phyloP scores from a whole-genome alignment of 2,888 invertebrate species.

The Belgica antarctica region DNA sequence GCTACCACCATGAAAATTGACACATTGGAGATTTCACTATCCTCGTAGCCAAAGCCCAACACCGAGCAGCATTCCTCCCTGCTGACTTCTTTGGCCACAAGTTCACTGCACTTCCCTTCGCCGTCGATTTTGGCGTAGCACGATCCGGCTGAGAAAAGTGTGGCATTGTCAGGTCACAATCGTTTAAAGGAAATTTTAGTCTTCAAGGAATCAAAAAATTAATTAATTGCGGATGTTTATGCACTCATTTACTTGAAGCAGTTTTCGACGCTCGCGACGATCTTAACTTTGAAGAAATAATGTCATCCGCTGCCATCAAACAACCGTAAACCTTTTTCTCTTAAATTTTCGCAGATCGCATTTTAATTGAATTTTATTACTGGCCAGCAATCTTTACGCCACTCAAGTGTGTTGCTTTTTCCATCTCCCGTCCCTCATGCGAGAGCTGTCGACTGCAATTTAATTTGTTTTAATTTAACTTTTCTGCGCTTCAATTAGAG shows the following conservation, averaged over 20 bases:
- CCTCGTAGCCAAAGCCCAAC: slow-evolving; percentile 53
- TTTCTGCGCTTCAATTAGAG: slow-evolving; percentile 34
- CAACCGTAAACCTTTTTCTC: slow-evolving; percentile 22
- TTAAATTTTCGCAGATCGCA: slow-evolving; percentile 14
- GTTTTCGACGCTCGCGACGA: not conserved
- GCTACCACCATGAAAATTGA: slow-evolving; percentile 54
- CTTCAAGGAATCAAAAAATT: slow-evolving; percentile 29
- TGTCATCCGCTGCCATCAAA: not conserved
- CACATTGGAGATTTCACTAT: slow-evolving; percentile 52
- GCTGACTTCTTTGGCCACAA: slow-evolving; percentile 71
- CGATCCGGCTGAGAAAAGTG: slow-evolving; percentile 67
- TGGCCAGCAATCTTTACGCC: not conserved
- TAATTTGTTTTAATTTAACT: slow-evolving; percentile 28
- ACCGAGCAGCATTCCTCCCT: slow-evolving; percentile 74
- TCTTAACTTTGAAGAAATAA: not conserved
- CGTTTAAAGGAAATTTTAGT: too few species aligned
- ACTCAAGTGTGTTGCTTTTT: slow-evolving; percentile 3
- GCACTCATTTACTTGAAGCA: slow-evolving; percentile 9
- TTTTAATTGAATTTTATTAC: slow-evolving; percentile 38
- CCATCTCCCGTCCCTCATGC: too few species aligned
- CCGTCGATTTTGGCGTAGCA: slow-evolving; percentile 83
- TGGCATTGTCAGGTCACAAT: slow-evolving; percentile 11
- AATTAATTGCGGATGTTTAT: slow-evolving; percentile 19
- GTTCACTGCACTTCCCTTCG: slow-evolving; percentile 79
- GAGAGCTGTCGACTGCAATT: not conserved